phyloP scores from a whole-genome alignment of 2,888 invertebrate species.

The Lomographa bimaculata region DNA sequence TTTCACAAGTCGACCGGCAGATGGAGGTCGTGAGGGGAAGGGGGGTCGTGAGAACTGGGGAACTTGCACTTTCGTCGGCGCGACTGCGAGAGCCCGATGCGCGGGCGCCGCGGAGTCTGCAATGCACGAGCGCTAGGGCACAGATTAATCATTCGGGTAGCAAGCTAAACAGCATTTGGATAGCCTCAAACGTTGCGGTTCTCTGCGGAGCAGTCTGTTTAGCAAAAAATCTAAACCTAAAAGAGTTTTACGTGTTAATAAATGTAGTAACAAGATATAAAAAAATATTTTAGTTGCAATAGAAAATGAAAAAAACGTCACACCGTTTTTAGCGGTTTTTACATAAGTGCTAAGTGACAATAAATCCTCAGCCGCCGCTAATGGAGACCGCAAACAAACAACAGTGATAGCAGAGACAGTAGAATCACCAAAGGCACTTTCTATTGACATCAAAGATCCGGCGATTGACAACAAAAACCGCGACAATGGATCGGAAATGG shows the following conservation, averaged over 20 bases:
- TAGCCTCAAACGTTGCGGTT: constrained; percentile 44
- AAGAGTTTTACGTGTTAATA: no score
- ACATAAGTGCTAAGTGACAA: constrained; percentile 6
- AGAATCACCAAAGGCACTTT: constrained; percentile 45
- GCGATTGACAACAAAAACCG: constrained; percentile 50
- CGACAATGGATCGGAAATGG: constrained; percentile 55
- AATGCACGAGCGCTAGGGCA: constrained; percentile 54
- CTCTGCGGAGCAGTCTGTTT: no score
- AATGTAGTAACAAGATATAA: no score
- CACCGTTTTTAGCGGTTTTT: constrained; percentile 2
- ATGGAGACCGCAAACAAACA: constrained; percentile 32
- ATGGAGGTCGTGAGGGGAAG: constrained; percentile 41
- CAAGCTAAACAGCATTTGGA: constrained; percentile 25
- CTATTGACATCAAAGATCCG: constrained; percentile 40
- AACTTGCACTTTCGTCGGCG: constrained; percentile 79
- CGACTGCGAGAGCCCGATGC: constrained; percentile 57
- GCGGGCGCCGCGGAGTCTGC: constrained; percentile 69
- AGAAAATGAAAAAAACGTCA: no score
- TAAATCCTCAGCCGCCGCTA: no score
- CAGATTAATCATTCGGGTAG: constrained; percentile 58
- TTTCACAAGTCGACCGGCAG: constrained; percentile 48
- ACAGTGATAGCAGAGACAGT: constrained; percentile 17
- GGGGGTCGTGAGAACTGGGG: constrained; percentile 74
- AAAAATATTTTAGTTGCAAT: no score
- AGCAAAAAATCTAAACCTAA: no score